Percentiles rank a stretch among this genome's conserved stretches.
phyloP scores from a whole-genome alignment of 2,113 vertebrate species.

The Cyprinodon variegatus region DNA sequence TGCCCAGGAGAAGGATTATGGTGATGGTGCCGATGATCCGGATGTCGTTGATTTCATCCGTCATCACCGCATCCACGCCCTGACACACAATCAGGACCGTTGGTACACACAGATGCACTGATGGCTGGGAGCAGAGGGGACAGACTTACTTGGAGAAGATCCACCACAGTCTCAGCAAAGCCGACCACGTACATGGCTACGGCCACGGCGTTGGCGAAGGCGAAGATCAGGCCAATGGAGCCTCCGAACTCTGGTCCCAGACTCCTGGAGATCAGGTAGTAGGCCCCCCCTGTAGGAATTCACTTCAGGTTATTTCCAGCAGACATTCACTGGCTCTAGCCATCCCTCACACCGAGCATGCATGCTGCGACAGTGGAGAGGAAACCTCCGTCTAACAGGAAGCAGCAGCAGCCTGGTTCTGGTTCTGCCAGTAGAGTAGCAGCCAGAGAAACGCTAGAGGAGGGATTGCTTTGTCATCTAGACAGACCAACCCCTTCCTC shows the following conservation, averaged over 20 bases:
- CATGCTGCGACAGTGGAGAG: too few relatives aligned
- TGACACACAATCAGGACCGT: constrained; percentile 59
- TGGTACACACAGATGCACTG: background rate
- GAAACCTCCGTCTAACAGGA: too few relatives aligned
- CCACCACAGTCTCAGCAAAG: constrained; percentile 94
- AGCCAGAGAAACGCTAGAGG: too few relatives aligned
- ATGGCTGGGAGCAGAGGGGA: background rate
- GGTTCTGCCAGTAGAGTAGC: too few relatives aligned
- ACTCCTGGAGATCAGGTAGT: constrained; percentile 98
- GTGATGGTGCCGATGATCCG: constrained; percentile 96
- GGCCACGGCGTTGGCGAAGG: constrained; percentile 97
- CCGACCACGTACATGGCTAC: constrained; percentile 99
- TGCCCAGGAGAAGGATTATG: constrained; percentile 90
- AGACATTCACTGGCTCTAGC: too few relatives aligned
- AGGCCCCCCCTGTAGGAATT: constrained; percentile 87
- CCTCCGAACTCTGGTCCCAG: constrained; percentile 97
- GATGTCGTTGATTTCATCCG: constrained; percentile 89
- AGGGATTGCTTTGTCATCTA: too few relatives aligned
- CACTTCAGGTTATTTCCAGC: too few relatives aligned
- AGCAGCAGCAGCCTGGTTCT: too few relatives aligned
- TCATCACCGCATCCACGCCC: constrained; percentile 86
- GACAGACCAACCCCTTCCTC: too few relatives aligned
- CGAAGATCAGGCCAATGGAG: constrained; percentile 96
- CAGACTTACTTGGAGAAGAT: constrained; percentile 87
- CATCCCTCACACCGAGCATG: too few relatives aligned